These are phyloP conservation scores for Drosophila borborema DNA, from an alignment of 2,888 invertebrate genomes.

Conservation along the genomic window DNA sequence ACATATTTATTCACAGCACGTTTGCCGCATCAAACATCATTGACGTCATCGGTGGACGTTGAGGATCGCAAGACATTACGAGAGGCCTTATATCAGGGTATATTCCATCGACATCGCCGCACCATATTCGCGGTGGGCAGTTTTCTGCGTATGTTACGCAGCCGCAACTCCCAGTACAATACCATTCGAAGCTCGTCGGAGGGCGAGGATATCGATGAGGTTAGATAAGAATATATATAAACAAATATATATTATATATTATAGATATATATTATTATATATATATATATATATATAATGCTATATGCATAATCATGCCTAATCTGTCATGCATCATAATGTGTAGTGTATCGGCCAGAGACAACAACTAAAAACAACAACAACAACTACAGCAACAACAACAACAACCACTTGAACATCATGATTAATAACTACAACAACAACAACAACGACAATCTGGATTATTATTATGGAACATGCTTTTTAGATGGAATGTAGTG, in stretches of 20 bases:
- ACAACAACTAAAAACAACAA: slow-evolving; percentile 16
- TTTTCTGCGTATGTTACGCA: slow-evolving; percentile 90
- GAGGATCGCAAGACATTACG: slow-evolving; percentile 89
- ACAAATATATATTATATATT: slow-evolving; percentile 12
- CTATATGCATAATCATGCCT: slow-evolving; percentile 16
- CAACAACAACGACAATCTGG: slow-evolving; percentile 50
- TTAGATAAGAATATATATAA: slow-evolving; percentile 83
- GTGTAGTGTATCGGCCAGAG: slow-evolving; percentile 34
- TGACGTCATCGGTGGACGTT: slow-evolving; percentile 88
- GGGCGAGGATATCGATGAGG: slow-evolving; percentile 85
- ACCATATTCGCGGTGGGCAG: slow-evolving; percentile 92
- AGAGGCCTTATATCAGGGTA: slow-evolving; percentile 91
- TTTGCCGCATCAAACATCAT: slow-evolving; percentile 87
- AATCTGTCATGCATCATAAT: slow-evolving; percentile 30
- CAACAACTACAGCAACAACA: slow-evolving; percentile 2
- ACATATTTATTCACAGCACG: slow-evolving; percentile 83
- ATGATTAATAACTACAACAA: slow-evolving; percentile 17
- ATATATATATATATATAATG: slow-evolving; percentile 17
- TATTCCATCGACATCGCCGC: slow-evolving; percentile 91
- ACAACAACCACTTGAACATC: slow-evolving; percentile 28
- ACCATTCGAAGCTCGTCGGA: slow-evolving; percentile 88
- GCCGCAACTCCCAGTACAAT: slow-evolving; percentile 91
- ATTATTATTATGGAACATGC: slow-evolving; percentile 17
- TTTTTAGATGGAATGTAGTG: slow-evolving; percentile 16
- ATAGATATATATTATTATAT: slow-evolving; percentile 10